phyloP scores from a whole-genome alignment of 2,888 invertebrate genomes.

The Leucophora obtusa region DNA sequence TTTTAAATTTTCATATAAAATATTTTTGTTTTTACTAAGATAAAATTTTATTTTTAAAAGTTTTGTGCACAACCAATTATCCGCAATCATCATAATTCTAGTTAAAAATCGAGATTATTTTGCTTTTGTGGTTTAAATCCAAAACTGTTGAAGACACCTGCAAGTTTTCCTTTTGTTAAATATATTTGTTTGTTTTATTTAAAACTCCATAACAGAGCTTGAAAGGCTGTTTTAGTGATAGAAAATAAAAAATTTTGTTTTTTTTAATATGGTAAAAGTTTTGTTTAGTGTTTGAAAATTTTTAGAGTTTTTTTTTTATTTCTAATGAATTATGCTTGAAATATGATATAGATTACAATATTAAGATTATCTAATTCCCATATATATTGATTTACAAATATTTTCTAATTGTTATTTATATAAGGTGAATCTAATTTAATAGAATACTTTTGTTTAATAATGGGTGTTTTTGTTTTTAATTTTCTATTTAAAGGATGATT shows the following conservation, averaged over 20 bases:
- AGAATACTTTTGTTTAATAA: not conserved
- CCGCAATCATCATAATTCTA: slow-evolving; percentile 78
- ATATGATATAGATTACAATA: not conserved
- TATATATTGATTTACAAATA: not conserved
- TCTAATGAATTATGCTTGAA: not conserved
- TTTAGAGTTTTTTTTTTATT: not conserved
- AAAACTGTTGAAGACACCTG: slow-evolving; percentile 39
- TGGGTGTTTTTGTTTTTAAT: not conserved
- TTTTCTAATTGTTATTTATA: not conserved
- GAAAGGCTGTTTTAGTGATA: not conserved
- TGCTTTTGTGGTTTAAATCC: slow-evolving; percentile 19
- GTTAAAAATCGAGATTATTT: slow-evolving; percentile 76
- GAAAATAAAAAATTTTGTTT: not conserved
- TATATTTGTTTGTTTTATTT: slow-evolving; percentile 9
- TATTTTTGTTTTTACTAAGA: slow-evolving; percentile 51
- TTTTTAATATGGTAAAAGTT: not conserved
- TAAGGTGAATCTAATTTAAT: not conserved
- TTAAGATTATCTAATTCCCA: too few relatives aligned
- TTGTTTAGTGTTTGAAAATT: not conserved
- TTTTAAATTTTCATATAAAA: slow-evolving; percentile 19
- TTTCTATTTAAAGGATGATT: not conserved
- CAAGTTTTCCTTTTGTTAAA: slow-evolving; percentile 20
- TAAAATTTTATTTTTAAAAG: slow-evolving; percentile 50
- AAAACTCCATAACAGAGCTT: not conserved
- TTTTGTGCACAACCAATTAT: slow-evolving; percentile 78